Evolutionary conservation across 2,888 invertebrate species (phyloP), one percentile per base, ranked within the genome.

Genomic region (Trissolcus japonicus): DNA sequence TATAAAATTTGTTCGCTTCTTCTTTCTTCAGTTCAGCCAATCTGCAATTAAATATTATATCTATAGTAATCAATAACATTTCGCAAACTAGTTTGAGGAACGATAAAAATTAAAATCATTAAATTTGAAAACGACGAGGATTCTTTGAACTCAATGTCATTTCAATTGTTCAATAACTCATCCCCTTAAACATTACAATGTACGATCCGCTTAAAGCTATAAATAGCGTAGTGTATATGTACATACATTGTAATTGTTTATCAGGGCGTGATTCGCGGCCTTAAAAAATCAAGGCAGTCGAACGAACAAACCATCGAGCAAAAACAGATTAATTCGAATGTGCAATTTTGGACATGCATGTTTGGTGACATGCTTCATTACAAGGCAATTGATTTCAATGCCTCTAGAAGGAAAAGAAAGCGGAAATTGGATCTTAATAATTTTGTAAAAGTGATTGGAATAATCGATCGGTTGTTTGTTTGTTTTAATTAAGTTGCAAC

Each of bases 1-100:
- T 95, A 90, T 97, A 98, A 68, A 94, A 92, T 86, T 94, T 93
- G 90, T 98, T 98, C 76, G 98, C 98, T 89, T 93, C 93, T 88
- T 95, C 95, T 88, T 97, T 98, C 87, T 94, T 95, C 84, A 93
- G 91, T 90, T 96, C 96, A 43, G 96, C 96, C 85, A 94, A 90
- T 86, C 96, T 96, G 86, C 25, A 91, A 90, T 25, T 4, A 6
- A 25, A 25, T 25, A 25, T 25, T 25, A 25, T 25, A 25, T 25
- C 4, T 4, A 25, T 25, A 25, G 6, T 4, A 25, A 25, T 25
- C 25, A 6, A 25, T 25, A 25, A 4, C 6, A 6, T 6, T 6
- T n/a, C n/a, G n/a, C n/a, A n/a, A n/a, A n/a, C n/a, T n/a, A n/a
- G n/a, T n/a, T n/a, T n/a, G n/a, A n/a, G n/a, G n/a, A n/a, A n/a